Base-by-base conservation (phyloP, 1,140 invertebrate species). In the Heliconius congener region DNA sequence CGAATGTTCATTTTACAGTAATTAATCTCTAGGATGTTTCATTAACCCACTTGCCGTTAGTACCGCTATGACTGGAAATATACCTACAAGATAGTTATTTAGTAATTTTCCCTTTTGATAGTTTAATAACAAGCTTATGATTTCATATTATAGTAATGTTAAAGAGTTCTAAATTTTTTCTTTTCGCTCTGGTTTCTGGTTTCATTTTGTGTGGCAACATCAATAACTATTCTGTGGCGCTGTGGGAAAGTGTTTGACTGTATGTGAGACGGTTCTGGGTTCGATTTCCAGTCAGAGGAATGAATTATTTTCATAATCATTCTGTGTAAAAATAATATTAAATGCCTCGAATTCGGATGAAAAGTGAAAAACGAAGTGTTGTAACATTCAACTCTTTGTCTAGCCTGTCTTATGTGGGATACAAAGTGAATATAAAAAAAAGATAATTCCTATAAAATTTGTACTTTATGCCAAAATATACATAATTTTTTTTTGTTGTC, bases 1-100 rank as follows among this genome's bases (percentile, higher is more conserved):
- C n/a, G 75, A 83, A 83, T 88, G 75, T 81, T 77, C 66, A 80
- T 76, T 60, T 81, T 77, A 23, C 72, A 46, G 72, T 74, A 77
- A 77, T 73, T 77, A 74, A 76, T 76, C 74, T 78, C 39, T 71
- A 73, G 71, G 71, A 78, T 78, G 76, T 78, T 78, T 73, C 52
- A 78, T 78, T 78, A 78, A 78, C 76, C 76, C 23, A 78, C 71
- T 78, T 73, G 60, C 74, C 13, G 23, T 16, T 30, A 30, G 60
- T 66, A 30, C 60, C 60, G 60, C 60, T 66, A 66, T 6, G 23
- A 66, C 60, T 66, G 60, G 23, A 66, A 66, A 16, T 66, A 16
- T n/a, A 66, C 60, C 60, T 66, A 34, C 5, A 34, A 13, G 60
- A 4, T 9, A 30, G 60, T 30, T 66, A 66, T 66, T 66, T 57